Evolutionary conservation across 2,113 vertebrate genomes (phyloP), one percentile per base, ranked within the genome.

Genomic region (Corydoras maculifer): DNA sequence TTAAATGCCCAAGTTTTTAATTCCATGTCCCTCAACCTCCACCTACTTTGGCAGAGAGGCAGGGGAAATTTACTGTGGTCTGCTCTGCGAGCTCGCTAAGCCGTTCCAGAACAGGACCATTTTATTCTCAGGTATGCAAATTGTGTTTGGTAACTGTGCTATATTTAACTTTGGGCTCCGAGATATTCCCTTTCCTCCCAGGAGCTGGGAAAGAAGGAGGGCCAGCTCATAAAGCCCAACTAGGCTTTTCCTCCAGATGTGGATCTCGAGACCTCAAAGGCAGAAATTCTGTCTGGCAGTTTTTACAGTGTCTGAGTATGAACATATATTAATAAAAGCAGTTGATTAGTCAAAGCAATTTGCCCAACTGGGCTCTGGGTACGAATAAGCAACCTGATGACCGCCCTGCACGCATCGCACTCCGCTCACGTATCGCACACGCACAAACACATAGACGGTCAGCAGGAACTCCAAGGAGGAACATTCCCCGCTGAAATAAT

Each of bases 211-310:
- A 62, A 72, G 67, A 69, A 59, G 70, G 35, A 55, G 67, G 67
- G 68, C 59, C 35, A 60, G 66, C 60, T 65, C 60, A 65, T 69
- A 78, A 75, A 62, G 75, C 72, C 68, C 58, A 72, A 78, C 73
- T 76, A 63, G 73, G 65, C 66, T 79, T 82, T 79, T 76, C 78
- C 74, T 77, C 79, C 78, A 81, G 69, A 81, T 80, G 77, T 68
- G 68, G 53, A 59, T 15, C 53, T 32, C 48, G 11, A 59, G 57
- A 77, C 70, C 67, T 73, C 73, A 75, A 70, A 75, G 65, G 62
- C 73, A 71, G 65, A 74, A 76, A 70, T 68, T 60, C 48, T 59
- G 75, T 43, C 70, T 61, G 75, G 78, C 71, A 78, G 74, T 59
- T 73, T 73, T 73, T 62, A 75, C 53, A 15, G 57, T 15, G 35